phyloP scores from a whole-genome alignment of 2,888 invertebrate genomes.

The Rotaria magnacalcarata region DNA sequence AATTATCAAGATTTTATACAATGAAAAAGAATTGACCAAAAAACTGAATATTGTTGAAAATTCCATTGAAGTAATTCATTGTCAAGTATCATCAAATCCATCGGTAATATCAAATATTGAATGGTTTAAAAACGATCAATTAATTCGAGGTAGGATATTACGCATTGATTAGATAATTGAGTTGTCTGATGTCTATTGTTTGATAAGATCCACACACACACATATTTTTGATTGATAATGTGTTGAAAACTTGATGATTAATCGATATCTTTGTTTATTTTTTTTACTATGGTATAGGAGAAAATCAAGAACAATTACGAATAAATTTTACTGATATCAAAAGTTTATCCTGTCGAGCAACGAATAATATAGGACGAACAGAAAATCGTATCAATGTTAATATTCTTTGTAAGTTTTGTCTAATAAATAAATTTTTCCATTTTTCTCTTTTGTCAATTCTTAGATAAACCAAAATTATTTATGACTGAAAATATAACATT shows the following conservation, averaged over 20 bases:
- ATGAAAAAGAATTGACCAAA: neutral
- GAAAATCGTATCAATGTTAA: neutral
- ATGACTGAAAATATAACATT: neutral
- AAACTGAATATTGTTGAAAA: slow-evolving; percentile 1
- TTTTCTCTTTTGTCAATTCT: neutral
- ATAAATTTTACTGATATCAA: neutral
- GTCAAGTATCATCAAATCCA: neutral
- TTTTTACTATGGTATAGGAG: neutral
- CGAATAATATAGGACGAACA: neutral
- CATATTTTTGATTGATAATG: neutral
- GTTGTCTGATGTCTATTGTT: neutral
- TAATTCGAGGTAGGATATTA: neutral
- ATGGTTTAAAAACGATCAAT: slow-evolving; percentile 31
- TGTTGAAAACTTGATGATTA: neutral
- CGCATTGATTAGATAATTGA: neutral
- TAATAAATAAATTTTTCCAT: neutral
- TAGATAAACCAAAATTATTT: slow-evolving; percentile 35
- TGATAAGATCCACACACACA: neutral
- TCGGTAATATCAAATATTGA: neutral
- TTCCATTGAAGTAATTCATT: neutral
- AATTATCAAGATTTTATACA: neutral
- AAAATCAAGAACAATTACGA: slow-evolving; percentile 33
- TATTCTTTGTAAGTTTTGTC: neutral
- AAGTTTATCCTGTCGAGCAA: neutral
- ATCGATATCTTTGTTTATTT: neutral